phyloP scores from a whole-genome alignment of 2,797 vertebrate species.

The Alcedo atthis region DNA sequence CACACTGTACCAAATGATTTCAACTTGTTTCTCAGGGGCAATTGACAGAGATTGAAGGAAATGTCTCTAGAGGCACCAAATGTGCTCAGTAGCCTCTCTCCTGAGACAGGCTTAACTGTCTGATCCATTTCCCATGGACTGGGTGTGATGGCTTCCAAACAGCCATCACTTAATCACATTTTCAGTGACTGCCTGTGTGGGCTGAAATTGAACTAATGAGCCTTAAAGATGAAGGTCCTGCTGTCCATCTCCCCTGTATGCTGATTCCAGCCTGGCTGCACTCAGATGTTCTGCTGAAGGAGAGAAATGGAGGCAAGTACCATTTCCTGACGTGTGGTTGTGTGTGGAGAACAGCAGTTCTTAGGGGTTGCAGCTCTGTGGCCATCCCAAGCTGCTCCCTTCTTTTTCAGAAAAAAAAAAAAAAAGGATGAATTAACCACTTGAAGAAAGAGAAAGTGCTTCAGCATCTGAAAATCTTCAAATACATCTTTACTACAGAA shows the following conservation, averaged over 20 bases:
- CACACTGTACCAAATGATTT: accelerated
- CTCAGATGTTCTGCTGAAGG: not conserved
- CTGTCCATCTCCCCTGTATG: not conserved
- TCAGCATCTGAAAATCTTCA: not conserved
- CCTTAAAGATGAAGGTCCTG: not conserved
- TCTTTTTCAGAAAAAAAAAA: not conserved
- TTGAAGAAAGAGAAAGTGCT: not conserved
- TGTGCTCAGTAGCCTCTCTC: not conserved
- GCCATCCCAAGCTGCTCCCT: not conserved
- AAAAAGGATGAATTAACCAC: not conserved
- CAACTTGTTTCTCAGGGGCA: not conserved
- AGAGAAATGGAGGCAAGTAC: not conserved
- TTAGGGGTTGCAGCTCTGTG: accelerated
- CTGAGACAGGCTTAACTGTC: not conserved
- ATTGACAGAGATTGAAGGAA: not conserved
- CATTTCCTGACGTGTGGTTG: not conserved
- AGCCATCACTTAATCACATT: not conserved
- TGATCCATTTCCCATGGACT: not conserved
- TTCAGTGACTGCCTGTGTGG: not conserved
- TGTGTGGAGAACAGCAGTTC: not conserved
- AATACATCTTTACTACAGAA: not conserved
- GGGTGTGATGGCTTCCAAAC: not conserved
- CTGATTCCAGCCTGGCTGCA: not conserved
- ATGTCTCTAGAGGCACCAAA: not conserved
- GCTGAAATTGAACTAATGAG: not conserved